Evolutionary conservation across 2,113 vertebrate genomes (phyloP).

Genomic region (Bombycilla garrulus): DNA sequence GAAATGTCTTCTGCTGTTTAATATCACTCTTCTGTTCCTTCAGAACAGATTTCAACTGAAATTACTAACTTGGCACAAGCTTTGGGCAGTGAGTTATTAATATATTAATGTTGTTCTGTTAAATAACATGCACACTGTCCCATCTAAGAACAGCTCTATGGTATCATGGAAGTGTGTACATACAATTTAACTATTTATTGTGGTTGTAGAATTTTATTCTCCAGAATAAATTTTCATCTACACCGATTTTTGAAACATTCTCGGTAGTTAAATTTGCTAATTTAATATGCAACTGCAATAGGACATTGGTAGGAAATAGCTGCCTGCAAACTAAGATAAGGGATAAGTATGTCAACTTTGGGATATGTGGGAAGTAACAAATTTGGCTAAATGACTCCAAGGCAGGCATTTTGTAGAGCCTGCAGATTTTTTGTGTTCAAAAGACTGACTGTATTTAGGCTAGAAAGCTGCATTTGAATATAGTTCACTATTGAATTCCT

Average conservation of each 20-base stretch:
- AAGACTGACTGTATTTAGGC: neutral
- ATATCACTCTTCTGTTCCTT: neutral
- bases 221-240: neutral
- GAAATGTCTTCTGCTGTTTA: neutral
- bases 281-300: neutral
- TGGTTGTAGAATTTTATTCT: neutral
- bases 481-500: neutral
- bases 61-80: neutral
- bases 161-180: neutral
- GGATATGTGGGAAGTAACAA: constrained; percentile 6
- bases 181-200: neutral
- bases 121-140: neutral
- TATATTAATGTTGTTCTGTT: neutral
- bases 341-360: neutral
- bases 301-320: constrained; percentile 23
- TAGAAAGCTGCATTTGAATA: neutral
- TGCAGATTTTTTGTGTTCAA: neutral
- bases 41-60: neutral
- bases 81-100: neutral
- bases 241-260: neutral
- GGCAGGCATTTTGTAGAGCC: neutral
- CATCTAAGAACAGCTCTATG: neutral
- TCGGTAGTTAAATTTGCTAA: neutral
- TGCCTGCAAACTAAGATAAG: constrained; percentile 21
- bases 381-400: neutral